These are phyloP conservation scores for Branchinecta lynchi DNA, from an alignment of 1,140 invertebrate species.

Conservation along the genomic window DNA sequence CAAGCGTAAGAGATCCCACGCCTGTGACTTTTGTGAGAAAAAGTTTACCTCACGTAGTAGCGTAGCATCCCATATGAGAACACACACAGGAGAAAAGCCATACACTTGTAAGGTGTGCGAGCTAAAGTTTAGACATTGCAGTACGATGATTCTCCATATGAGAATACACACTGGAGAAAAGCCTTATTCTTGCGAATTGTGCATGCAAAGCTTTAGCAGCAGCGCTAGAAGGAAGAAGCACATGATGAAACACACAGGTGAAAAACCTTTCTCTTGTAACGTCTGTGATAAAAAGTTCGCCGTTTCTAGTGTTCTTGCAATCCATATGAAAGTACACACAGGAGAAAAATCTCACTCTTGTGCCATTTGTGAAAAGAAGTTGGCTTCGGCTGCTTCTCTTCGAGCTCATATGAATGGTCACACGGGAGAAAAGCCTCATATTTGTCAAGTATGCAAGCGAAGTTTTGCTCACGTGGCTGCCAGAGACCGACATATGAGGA, in stretches of 20 bases:
- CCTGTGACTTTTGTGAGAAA: background rate
- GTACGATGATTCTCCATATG: conserved; percentile 32
- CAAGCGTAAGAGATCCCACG: too few species aligned
- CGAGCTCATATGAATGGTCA: conserved; percentile 52
- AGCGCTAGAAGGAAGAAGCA: conserved; percentile 33
- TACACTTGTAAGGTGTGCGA: conserved; percentile 52
- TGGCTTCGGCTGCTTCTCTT: conserved; percentile 63
- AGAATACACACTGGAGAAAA: conserved; percentile 45
- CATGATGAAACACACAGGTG: conserved; percentile 42
- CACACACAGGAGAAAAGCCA: conserved; percentile 45
- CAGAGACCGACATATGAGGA: conserved; percentile 79
- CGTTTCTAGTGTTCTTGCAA: conserved; percentile 42
- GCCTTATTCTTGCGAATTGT: conserved; percentile 44
- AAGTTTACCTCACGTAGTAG: background rate
- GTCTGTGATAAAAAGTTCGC: conserved; percentile 47
- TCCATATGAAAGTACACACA: conserved; percentile 42
- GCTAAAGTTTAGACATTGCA: conserved; percentile 49
- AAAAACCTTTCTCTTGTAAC: conserved; percentile 30
- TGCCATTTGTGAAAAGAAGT: conserved; percentile 50
- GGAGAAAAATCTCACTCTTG: conserved; percentile 43
- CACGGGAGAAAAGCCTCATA: conserved; percentile 43
- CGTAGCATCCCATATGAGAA: conserved; percentile 22
- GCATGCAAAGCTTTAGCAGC: conserved; percentile 40
- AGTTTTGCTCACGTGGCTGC: conserved; percentile 86
- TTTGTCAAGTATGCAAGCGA: conserved; percentile 48